Evolutionary conservation across 1,140 invertebrate genomes (phyloP), one percentile per base, ranked within the genome.

Genomic region (Gonioctena quinquepunctata): DNA sequence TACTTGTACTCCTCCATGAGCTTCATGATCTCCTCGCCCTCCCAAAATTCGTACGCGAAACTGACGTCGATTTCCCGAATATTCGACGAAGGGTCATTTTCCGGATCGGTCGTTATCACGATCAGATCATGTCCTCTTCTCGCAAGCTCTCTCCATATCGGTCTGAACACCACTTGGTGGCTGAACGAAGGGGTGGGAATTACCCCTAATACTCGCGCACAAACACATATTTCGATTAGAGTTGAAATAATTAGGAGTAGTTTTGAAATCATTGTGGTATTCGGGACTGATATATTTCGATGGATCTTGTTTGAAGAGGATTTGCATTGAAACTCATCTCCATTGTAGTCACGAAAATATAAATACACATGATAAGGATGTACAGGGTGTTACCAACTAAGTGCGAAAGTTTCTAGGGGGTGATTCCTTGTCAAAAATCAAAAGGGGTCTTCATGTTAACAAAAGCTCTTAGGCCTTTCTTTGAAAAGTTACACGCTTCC

Each of bases 81-180:
- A 81, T 6, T 76, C 65, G 6, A 81, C 76, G 61, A 27, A 2
- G 69, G 22, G 3, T 66, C 66, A 8, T 72, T 64, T 27, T 75
- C 60, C 3, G 72, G 72, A 57, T 76, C 57, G 6, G 76, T 66
- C 6, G 75, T 78, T 1, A 77, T 66, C 3, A 73, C 59, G 2
- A 73, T 71, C 4, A 78, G 8, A n/a, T 76, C 68, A 57, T 78
- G 77, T 5, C 77, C 77, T 54, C 70, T 62, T 48, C 49, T 23
- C 1, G 75, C 68, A 19, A 78, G 65, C 28, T 67, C 71, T 13
- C 48, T 76, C 68, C 79, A 82, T 72, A 84, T 65, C 27, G 73
- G 78, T 67, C 67, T 79, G 63, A 84, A 87, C 0, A 86, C 83
- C 6, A 87, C 76, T 78, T 88, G 87, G 73, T 90, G 88, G 68